Evolutionary conservation across 2,113 vertebrate species (phyloP).

Genomic region (Aphelocoma coerulescens): DNA sequence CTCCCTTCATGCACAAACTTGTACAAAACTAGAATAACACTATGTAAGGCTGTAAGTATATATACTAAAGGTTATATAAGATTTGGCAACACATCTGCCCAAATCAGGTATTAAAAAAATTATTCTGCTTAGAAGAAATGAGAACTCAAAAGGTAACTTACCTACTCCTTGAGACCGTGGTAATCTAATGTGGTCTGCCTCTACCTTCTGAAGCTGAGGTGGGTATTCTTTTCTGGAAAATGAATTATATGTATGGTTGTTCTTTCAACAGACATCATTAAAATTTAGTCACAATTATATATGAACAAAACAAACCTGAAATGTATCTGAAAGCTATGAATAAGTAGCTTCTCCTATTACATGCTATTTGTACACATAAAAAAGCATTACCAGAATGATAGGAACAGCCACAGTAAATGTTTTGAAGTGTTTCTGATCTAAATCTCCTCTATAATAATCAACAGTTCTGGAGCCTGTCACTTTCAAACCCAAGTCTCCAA

Average conservation of each 20-base stretch:
- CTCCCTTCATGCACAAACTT: not conserved
- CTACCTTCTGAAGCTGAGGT: slow-evolving; percentile 77
- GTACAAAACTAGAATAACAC: not conserved
- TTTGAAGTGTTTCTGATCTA: not conserved
- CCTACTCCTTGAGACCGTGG: slow-evolving; percentile 80
- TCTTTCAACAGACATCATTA: not conserved
- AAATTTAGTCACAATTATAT: not conserved
- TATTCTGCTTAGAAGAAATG: not conserved
- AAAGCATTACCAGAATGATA: not conserved
- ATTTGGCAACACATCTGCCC: not conserved
- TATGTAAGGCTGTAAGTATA: not conserved
- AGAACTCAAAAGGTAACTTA: slow-evolving; percentile 63
- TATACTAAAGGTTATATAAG: not conserved
- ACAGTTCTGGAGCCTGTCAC: not conserved
- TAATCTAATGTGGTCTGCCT: slow-evolving; percentile 82
- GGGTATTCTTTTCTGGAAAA: slow-evolving; percentile 86
- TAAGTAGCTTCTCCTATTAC: not conserved
- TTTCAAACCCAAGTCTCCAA: not conserved
- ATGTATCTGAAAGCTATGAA: not conserved
- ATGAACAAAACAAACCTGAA: not conserved
- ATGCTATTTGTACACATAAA: not conserved
- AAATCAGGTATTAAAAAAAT: not conserved
- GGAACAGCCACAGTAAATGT: not conserved
- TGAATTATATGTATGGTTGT: slow-evolving; percentile 10
- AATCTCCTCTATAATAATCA: not conserved